Evolutionary conservation across 1,140 invertebrate species (phyloP), one percentile per base, ranked within the genome.

Genomic region (Drosophila oshimai): DNA sequence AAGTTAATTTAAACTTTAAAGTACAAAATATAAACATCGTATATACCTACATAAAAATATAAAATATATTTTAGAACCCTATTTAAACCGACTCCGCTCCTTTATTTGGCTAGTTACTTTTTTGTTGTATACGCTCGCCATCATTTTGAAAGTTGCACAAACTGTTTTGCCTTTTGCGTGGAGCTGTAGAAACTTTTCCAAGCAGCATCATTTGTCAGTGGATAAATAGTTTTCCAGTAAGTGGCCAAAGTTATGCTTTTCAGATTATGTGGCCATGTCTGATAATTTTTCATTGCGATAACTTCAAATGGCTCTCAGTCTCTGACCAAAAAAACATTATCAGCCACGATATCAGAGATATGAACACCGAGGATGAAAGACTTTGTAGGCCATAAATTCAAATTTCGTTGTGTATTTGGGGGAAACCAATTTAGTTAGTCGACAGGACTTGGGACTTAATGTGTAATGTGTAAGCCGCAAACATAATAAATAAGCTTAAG

Each of bases 401-500:
- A 83, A 83, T 83, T 86, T 54, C 58, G 50, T 60, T 75, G 54
- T 67, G 58, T 70, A 61, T 84, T 61, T 51, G 54, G 57, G 68
- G 41, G 39, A 65, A 62, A 65, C 51, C 78, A 81, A 83, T 81
- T 81, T 64, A 67, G 62, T 65, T 65, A 22, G 69, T 53, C 31
- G 47, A 39, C 44, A 41, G 28, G 62, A 45, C 68, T 70, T 44
- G 55, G 62, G 50, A 62, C 74, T 84, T 84, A 84, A 86, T 84
- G 80, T 86, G 75, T 86, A 83, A 75, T 54, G 69, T 65, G 70
- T 73, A 80, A 87, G 76, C 80, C 75, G 72, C 81, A 87, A 86
- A 87, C 76, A 86, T 87, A 87, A 86, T 86, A 86, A 86, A 86
- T 86, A 86, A 87, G 80, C 80, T 86, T 86, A 80, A 87, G 75